Evolutionary conservation across 2,888 invertebrate genomes (phyloP).

Genomic region (Acleris holmiana): DNA sequence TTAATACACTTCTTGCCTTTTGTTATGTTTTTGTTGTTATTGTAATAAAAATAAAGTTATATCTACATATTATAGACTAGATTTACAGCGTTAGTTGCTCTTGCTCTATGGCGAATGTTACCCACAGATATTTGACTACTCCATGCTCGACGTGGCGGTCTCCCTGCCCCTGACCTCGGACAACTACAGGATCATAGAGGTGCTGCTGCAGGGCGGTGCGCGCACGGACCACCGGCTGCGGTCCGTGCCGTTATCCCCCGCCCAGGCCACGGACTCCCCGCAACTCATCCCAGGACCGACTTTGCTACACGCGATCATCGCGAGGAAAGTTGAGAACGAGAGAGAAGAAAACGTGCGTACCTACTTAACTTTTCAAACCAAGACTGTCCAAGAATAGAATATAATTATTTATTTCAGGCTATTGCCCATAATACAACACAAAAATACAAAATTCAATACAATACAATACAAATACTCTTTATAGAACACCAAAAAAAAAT

Average conservation of each 20-base stretch:
- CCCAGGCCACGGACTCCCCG: constrained; percentile 24
- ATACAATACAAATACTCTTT: too few species aligned
- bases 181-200: constrained; percentile 56
- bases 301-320: constrained; percentile 64
- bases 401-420: too few species aligned
- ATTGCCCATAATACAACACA: too few species aligned
- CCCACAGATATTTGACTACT: constrained; percentile 56
- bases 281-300: constrained; percentile 58
- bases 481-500: too few species aligned
- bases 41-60: too few species aligned
- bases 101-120: too few species aligned
- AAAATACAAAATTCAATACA: too few species aligned
- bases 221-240: constrained; percentile 52
- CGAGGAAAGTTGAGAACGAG: constrained; percentile 52
- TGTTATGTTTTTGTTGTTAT: too few species aligned
- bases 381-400: too few species aligned
- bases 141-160: constrained; percentile 62
- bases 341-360: constrained; percentile 48
- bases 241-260: constrained; percentile 17
- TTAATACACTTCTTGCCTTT: too few species aligned
- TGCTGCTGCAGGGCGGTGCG: constrained; percentile 63
- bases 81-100: too few species aligned
- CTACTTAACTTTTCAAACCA: neutral
- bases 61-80: too few species aligned
- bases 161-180: constrained; percentile 56